Evolutionary conservation across 2,888 invertebrate species (phyloP).

Genomic region (Boloria selene): DNA sequence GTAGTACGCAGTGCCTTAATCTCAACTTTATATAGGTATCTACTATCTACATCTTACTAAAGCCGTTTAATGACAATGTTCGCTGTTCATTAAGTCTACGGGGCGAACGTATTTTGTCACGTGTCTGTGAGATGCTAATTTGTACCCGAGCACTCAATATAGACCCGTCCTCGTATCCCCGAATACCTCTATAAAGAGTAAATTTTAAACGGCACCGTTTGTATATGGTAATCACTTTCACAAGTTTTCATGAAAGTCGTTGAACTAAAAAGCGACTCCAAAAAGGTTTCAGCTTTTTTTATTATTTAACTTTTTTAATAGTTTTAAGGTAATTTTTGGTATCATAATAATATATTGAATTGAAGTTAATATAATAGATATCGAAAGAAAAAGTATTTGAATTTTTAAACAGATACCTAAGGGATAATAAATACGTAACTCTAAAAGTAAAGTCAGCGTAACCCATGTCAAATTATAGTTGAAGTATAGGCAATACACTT

Average conservation of each 20-base stretch:
- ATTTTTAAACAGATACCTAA: constrained; percentile 6
- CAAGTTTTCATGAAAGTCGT: constrained; percentile 32
- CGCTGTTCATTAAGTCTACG: constrained; percentile 71
- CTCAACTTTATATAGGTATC: constrained; percentile 20
- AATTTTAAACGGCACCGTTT: constrained; percentile 49
- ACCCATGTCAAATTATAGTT: constrained; percentile 64
- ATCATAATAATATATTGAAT: too few species aligned
- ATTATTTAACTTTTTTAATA: too few species aligned
- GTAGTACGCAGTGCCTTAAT: constrained; percentile 18
- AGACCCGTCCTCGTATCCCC: constrained; percentile 57
- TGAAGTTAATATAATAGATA: too few species aligned
- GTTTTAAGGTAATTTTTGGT: too few species aligned
- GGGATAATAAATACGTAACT: constrained; percentile 15
- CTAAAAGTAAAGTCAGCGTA: constrained; percentile 39
- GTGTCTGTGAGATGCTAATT: constrained; percentile 79
- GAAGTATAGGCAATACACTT: constrained; percentile 58
- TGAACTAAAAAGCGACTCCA: constrained; percentile 25
- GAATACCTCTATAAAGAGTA: constrained; percentile 23
- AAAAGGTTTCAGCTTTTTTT: constrained; percentile 14
- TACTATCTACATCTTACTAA: constrained; percentile 39
- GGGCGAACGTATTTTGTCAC: constrained; percentile 66
- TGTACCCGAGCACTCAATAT: constrained; percentile 73
- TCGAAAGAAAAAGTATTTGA: not conserved
- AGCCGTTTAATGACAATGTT: constrained; percentile 74
- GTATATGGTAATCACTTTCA: constrained; percentile 58